Conservation (phyloP, 92 coral and sea anemone genomes). For the Bergia sp. region DNA sequence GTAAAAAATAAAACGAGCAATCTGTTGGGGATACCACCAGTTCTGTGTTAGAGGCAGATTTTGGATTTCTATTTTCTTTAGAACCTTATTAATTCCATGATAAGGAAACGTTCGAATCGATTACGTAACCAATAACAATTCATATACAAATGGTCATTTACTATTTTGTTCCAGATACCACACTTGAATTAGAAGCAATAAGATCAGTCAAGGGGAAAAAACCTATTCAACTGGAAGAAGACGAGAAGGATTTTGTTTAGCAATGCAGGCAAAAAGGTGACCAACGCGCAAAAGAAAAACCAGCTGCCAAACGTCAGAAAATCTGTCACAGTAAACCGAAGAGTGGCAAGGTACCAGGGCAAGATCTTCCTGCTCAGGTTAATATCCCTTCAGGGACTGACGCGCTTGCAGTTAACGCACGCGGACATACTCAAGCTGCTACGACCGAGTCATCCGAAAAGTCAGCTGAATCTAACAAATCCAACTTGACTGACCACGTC, state of each 20-base stretch:
- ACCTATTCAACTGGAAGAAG: slow-evolving; percentile 19
- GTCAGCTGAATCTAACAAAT: background rate
- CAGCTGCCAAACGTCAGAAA: slow-evolving; percentile 1
- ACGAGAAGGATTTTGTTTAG: background rate
- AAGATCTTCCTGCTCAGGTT: background rate
- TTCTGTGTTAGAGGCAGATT: background rate
- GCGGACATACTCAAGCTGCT: background rate
- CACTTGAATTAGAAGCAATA: background rate
- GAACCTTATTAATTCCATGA: background rate
- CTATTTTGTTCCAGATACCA: slow-evolving; percentile 8
- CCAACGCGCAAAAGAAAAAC: background rate
- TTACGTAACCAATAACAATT: background rate
- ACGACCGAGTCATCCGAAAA: background rate
- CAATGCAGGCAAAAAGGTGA: slow-evolving; percentile 1
- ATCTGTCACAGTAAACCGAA: background rate
- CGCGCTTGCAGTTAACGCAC: background rate
- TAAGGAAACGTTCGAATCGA: background rate
- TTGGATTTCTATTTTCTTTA: too few species aligned
- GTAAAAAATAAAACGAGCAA: background rate
- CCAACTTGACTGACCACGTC: background rate
- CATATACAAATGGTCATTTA: slow-evolving; percentile 6
- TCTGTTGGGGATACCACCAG: background rate
- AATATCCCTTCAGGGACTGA: background rate
- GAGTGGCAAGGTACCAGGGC: slow-evolving; percentile 15
- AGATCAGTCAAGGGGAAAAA: background rate